Percentiles rank a stretch among this genome's conserved stretches.
Conservation (phyloP, 92 coral and sea anemone species). For the Micromussa lordhowensis region DNA sequence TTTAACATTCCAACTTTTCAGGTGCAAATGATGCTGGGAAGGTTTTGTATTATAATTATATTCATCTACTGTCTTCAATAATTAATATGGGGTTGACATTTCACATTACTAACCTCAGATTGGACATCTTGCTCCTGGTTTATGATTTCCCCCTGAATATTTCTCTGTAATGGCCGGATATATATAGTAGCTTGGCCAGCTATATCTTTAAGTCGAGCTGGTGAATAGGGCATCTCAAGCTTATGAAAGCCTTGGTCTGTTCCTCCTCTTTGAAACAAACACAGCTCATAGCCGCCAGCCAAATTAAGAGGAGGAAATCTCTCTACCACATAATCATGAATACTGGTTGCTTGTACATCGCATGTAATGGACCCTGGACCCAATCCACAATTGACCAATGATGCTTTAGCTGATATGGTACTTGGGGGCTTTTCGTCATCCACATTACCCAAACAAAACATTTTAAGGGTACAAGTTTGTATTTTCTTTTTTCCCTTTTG, state of each 20-base stretch:
- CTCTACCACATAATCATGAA: slow-evolving; percentile 33
- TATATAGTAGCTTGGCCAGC: slow-evolving; percentile 57
- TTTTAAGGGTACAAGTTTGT: slow-evolving; percentile 45
- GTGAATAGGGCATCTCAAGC: slow-evolving; percentile 33
- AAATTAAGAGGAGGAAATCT: slow-evolving; percentile 42
- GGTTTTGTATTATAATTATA: too few species aligned
- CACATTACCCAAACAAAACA: slow-evolving; percentile 42
- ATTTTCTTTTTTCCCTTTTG: slow-evolving; percentile 31
- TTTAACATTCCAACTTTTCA: background rate
- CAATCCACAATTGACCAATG: slow-evolving; percentile 46
- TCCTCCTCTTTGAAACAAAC: slow-evolving; percentile 58
- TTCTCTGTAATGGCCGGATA: slow-evolving; percentile 50
- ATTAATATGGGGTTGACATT: too few species aligned
- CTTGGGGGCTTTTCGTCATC: slow-evolving; percentile 46
- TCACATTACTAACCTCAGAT: slow-evolving; percentile 11
- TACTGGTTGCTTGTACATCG: slow-evolving; percentile 26
- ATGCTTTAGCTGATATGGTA: slow-evolving; percentile 35
- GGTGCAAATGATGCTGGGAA: background rate
- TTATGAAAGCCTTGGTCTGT: slow-evolving; percentile 55
- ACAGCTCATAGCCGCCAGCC: slow-evolving; percentile 66
- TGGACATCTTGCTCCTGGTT: slow-evolving; percentile 6
- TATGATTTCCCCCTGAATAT: slow-evolving; percentile 1
- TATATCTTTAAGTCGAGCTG: slow-evolving; percentile 53
- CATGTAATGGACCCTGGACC: slow-evolving; percentile 53
- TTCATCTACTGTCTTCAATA: too few species aligned